Evolutionary conservation across 2,888 invertebrate species (phyloP).

Genomic region (Cheilosia urbana): DNA sequence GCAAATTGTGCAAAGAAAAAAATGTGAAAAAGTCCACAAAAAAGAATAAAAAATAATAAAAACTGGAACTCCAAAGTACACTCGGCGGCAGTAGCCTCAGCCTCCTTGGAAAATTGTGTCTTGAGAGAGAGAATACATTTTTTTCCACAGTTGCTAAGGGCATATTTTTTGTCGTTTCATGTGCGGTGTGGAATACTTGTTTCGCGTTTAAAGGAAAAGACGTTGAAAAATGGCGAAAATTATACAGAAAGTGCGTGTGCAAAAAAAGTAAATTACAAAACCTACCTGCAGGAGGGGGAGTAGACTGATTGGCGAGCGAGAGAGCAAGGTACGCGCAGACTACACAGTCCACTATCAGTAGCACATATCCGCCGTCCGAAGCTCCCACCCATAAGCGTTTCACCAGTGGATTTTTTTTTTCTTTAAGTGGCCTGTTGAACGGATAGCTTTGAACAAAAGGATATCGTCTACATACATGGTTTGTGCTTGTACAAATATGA

Average conservation of each 20-base stretch:
- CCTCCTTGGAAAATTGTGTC: slow-evolving; percentile 71
- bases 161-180: slow-evolving; percentile 49
- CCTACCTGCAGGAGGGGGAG: slow-evolving; percentile 5
- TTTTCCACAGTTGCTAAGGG: slow-evolving; percentile 68
- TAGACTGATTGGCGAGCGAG: background rate
- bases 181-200: slow-evolving; percentile 59
- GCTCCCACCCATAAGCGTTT: slow-evolving; percentile 30
- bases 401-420: background rate
- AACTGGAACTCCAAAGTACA: slow-evolving; percentile 30
- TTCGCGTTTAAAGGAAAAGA: slow-evolving; percentile 48
- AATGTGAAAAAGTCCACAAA: slow-evolving; percentile 32
- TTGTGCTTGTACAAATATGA: slow-evolving; percentile 1
- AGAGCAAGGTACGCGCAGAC: slow-evolving; percentile 25
- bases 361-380: slow-evolving; percentile 44
- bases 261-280: slow-evolving; percentile 36
- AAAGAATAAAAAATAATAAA: slow-evolving; percentile 15
- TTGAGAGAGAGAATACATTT: slow-evolving; percentile 47
- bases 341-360: slow-evolving; percentile 45
- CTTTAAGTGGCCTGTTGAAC: slow-evolving; percentile 74
- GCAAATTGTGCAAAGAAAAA: slow-evolving; percentile 53
- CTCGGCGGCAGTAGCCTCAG: slow-evolving; percentile 15
- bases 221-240: slow-evolving; percentile 67
- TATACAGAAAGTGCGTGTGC: slow-evolving; percentile 61
- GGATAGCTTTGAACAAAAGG: slow-evolving; percentile 14
- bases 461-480: slow-evolving; percentile 2